phyloP scores from a whole-genome alignment of 1,140 invertebrate genomes.

The Drosophila parabipectinata region DNA sequence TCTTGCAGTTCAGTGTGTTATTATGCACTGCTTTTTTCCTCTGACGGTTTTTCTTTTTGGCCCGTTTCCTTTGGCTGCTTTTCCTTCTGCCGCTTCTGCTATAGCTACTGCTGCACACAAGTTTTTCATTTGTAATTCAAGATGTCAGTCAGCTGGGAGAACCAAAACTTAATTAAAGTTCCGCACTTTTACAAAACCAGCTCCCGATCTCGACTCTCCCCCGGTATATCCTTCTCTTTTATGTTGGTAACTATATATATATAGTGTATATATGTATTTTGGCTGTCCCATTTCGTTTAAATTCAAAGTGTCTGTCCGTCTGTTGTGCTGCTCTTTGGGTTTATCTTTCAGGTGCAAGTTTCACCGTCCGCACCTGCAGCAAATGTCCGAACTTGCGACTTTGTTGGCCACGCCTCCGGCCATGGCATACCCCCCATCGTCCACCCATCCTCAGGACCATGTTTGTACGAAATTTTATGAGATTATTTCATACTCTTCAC shows the following conservation, averaged over 20 bases:
- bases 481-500: constrained; percentile 77
- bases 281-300: constrained; percentile 46
- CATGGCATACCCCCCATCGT: constrained; percentile 9
- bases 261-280: constrained; percentile 60
- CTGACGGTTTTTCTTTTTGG: constrained; percentile 33
- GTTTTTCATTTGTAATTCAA: constrained; percentile 83
- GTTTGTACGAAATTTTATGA: constrained; percentile 65
- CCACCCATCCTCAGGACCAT: constrained; percentile 3
- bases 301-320: constrained; percentile 45
- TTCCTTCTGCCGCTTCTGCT: constrained; percentile 50
- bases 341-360: constrained; percentile 63
- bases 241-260: constrained; percentile 2
- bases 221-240: constrained; percentile 17
- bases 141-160: constrained; percentile 81
- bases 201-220: constrained; percentile 12
- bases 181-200: constrained; percentile 67
- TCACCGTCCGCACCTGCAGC: constrained; percentile 60
- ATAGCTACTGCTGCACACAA: constrained; percentile 67
- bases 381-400: constrained; percentile 57
- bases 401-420: constrained; percentile 49
- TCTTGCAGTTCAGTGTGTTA: constrained; percentile 72
- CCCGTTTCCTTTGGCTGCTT: constrained; percentile 45
- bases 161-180: constrained; percentile 83
- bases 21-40: constrained; percentile 65
- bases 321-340: constrained; percentile 21